These are phyloP conservation scores for Australoheros scitulus DNA, from an alignment of 2,113 vertebrate genomes.

Conservation along the genomic window DNA sequence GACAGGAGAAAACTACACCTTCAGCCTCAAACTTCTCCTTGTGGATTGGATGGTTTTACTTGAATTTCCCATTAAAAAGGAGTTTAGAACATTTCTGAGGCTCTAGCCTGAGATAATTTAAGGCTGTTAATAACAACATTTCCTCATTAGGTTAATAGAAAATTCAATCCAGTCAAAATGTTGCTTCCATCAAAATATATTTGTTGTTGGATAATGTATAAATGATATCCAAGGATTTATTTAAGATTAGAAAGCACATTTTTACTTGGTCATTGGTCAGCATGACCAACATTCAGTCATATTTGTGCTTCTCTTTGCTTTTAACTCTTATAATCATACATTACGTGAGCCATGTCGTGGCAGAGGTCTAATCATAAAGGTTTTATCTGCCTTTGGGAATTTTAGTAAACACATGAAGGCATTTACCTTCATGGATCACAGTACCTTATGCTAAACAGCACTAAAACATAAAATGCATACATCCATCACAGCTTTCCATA, in stretches of 20 bases:
- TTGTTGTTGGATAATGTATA: no score
- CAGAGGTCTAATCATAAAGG: constrained; percentile 24
- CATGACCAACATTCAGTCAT: not conserved
- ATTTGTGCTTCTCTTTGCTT: not conserved
- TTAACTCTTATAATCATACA: not conserved
- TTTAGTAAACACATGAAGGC: constrained; percentile 8
- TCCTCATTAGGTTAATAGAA: no score
- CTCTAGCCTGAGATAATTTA: not conserved
- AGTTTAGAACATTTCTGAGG: not conserved
- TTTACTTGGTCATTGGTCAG: not conserved
- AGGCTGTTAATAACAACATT: not conserved
- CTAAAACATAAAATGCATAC: constrained; percentile 27
- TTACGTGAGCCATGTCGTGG: not conserved
- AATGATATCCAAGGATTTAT: no score
- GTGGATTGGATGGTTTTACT: not conserved
- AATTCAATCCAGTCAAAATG: no score
- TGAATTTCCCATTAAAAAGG: not conserved
- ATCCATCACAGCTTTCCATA: constrained; percentile 11
- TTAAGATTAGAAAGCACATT: no score
- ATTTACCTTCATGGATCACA: constrained; percentile 21
- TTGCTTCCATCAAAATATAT: no score
- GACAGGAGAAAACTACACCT: constrained; percentile 13
- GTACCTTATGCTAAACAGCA: constrained; percentile 20
- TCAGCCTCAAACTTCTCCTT: not conserved
- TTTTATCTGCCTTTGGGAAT: constrained; percentile 9